A percentile compares a stretch with the other conserved stretches of the same genome.
Evolutionary conservation across 2,113 vertebrate species (phyloP).

Genomic region (Chrysemys picta): DNA sequence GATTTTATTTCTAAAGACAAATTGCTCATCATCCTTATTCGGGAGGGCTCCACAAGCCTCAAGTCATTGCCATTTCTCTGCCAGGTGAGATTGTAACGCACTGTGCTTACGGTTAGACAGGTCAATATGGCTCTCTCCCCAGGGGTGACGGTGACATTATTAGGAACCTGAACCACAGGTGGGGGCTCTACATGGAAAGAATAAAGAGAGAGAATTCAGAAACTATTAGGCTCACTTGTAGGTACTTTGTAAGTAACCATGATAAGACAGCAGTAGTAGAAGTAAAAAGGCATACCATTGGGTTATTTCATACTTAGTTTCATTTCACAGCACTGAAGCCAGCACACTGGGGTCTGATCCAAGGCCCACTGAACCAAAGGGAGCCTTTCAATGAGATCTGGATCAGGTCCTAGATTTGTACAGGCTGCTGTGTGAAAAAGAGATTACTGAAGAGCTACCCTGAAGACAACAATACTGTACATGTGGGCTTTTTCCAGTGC

Average conservation of each 20-base stretch:
- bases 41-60: constrained; percentile 72
- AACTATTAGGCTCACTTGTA: neutral
- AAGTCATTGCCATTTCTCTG: constrained; percentile 80
- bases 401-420: neutral
- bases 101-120: constrained; percentile 86
- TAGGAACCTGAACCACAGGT: constrained; percentile 82
- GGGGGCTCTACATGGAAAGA: constrained; percentile 88
- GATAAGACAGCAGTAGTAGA: fast-evolving
- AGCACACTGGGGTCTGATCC: neutral
- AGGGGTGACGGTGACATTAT: constrained; percentile 82
- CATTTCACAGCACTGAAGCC: neutral
- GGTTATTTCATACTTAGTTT: neutral
- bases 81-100: constrained; percentile 93
- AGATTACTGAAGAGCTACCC: fast-evolving
- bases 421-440: neutral
- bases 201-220: neutral
- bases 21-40: constrained; percentile 78
- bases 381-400: neutral
- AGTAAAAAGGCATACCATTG: fast-evolving
- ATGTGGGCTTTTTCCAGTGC: neutral
- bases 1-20: constrained; percentile 85
- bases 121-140: constrained; percentile 85
- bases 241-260: neutral
- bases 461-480: neutral
- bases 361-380: neutral